Evolutionary conservation across 2,797 vertebrate species (phyloP).

Genomic region (Nannoperca obscura): DNA sequence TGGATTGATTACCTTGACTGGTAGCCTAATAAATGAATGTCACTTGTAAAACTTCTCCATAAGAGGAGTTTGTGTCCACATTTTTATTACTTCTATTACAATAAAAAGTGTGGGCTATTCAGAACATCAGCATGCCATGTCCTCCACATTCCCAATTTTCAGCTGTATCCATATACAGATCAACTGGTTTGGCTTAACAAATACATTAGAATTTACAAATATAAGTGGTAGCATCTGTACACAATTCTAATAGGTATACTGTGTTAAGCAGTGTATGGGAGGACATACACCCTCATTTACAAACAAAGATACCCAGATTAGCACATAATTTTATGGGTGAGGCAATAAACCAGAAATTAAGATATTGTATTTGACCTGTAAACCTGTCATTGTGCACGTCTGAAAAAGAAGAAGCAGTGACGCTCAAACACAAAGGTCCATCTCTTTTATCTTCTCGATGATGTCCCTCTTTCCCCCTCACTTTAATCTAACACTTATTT

Average conservation of each 20-base stretch:
- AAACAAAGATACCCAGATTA: background rate
- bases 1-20: no score
- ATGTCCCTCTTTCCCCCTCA: constrained; percentile 34
- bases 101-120: background rate
- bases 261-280: background rate
- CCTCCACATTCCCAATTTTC: background rate
- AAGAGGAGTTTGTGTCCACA: background rate
- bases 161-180: background rate
- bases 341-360: constrained; percentile 16
- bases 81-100: background rate
- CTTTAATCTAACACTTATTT: constrained; percentile 49
- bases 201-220: background rate
- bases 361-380: constrained; percentile 39
- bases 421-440: constrained; percentile 30
- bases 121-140: background rate
- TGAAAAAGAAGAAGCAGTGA: constrained; percentile 30
- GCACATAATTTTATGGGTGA: background rate
- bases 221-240: background rate
- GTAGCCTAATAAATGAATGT: no score
- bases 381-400: background rate
- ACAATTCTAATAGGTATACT: background rate
- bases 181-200: background rate
- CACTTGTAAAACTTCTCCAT: background rate
- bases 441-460: constrained; percentile 55
- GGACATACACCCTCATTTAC: background rate